These are phyloP conservation scores for Sericinus montela DNA, from an alignment of 2,888 invertebrate genomes.

Conservation along the genomic window DNA sequence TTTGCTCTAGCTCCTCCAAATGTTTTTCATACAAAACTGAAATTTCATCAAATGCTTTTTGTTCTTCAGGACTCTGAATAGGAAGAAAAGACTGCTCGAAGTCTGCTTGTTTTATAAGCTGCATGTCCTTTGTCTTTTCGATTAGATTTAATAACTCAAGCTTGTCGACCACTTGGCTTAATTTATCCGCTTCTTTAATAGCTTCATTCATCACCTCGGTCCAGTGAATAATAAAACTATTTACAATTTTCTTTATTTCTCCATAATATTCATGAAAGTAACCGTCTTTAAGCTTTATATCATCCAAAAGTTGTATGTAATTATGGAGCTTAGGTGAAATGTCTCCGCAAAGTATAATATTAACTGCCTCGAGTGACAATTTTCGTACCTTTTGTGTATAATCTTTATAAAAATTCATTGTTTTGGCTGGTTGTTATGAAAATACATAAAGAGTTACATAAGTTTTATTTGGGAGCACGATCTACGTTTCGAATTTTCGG, in stretches of 20 bases:
- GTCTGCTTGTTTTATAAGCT: constrained; percentile 34
- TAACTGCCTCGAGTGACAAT: constrained; percentile 32
- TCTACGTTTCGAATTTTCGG: no score
- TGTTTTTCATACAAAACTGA: constrained; percentile 28
- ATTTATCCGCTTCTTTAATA: constrained; percentile 37
- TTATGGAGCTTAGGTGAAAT: constrained; percentile 35
- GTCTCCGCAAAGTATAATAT: constrained; percentile 38
- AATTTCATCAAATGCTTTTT: constrained; percentile 37
- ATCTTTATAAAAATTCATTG: constrained; percentile 46
- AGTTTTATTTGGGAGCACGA: no score
- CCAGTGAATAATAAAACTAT: constrained; percentile 42
- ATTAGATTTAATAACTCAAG: constrained; percentile 35
- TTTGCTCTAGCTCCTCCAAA: constrained; percentile 29
- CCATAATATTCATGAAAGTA: constrained; percentile 47
- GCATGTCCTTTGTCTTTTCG: constrained; percentile 36
- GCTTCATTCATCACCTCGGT: constrained; percentile 38
- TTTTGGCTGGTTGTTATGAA: no score
- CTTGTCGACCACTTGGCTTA: constrained; percentile 28
- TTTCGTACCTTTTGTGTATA: constrained; percentile 40
- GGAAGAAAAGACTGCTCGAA: constrained; percentile 44
- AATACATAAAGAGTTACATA: no score
- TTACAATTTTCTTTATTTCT: constrained; percentile 42
- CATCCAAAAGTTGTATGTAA: constrained; percentile 34
- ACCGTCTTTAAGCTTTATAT: constrained; percentile 38
- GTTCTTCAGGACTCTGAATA: constrained; percentile 31